phyloP scores from a whole-genome alignment of 2,797 vertebrate genomes.

The Pangasius djambal region DNA sequence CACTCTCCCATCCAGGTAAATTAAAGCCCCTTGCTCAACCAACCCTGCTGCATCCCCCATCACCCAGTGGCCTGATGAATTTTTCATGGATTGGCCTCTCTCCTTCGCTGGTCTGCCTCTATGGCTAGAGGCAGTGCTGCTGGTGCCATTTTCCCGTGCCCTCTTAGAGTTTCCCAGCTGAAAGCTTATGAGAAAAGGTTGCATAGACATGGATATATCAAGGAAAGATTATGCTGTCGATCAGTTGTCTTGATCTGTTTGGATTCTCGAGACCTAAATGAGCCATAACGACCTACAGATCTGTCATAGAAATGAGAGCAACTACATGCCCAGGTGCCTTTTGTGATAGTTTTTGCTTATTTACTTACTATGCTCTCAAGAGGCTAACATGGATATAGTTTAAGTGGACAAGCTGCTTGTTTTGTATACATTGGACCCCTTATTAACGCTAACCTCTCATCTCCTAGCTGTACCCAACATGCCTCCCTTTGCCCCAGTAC shows the following conservation, averaged over 20 bases:
- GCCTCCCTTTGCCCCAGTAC: not conserved
- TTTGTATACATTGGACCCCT: slow-evolving; percentile 10
- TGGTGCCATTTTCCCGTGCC: slow-evolving; percentile 34
- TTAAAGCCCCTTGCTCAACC: slow-evolving; percentile 49
- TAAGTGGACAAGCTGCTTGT: slow-evolving; percentile 6
- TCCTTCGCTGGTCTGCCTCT: slow-evolving; percentile 32
- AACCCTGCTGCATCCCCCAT: slow-evolving; percentile 38
- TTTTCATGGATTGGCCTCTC: slow-evolving; percentile 49
- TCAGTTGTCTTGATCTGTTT: not conserved
- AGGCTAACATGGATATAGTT: not conserved
- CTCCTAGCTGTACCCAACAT: slow-evolving; percentile 3
- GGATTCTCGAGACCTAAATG: not conserved
- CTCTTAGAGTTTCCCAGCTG: not conserved
- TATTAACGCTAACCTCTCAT: slow-evolving; percentile 41
- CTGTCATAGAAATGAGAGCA: not conserved
- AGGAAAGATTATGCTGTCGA: not conserved
- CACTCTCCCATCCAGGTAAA: slow-evolving; percentile 50
- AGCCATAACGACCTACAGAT: not conserved
- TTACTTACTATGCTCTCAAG: not conserved
- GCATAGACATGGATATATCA: not conserved
- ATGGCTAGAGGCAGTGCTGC: slow-evolving; percentile 42
- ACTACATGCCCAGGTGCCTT: too few relatives aligned
- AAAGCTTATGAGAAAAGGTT: not conserved
- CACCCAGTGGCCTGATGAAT: slow-evolving; percentile 52
- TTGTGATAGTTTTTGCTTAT: not conserved